A percentile compares a stretch with the other conserved stretches of the same genome.
Conservation (phyloP, 2,888 invertebrate species). For the Drosophila nr. perissopoda region DNA sequence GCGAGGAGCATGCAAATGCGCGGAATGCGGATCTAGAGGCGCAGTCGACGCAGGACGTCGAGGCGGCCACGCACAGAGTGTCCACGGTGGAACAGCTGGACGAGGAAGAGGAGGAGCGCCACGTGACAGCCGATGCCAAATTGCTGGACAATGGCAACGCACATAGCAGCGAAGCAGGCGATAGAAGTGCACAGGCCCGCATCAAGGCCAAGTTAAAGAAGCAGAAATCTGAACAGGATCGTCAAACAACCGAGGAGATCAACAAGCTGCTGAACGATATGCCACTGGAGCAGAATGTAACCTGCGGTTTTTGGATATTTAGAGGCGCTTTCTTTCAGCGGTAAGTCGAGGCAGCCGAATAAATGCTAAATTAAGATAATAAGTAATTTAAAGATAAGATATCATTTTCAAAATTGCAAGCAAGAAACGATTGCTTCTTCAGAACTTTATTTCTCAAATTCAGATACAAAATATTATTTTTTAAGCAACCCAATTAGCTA, state of each 20-base stretch:
- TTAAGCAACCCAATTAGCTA: background rate
- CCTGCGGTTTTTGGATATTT: constrained; percentile 88
- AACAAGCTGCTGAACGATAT: constrained; percentile 86
- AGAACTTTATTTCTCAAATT: background rate
- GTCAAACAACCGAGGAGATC: constrained; percentile 82
- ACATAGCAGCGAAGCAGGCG: constrained; percentile 9
- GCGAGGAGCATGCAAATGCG: constrained; percentile 37
- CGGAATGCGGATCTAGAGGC: constrained; percentile 26
- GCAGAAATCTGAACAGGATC: constrained; percentile 78
- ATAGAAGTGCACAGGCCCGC: constrained; percentile 34
- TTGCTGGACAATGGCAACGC: constrained; percentile 72
- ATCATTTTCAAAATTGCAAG: background rate
- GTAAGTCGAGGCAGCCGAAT: constrained; percentile 81
- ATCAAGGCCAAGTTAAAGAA: constrained; percentile 56
- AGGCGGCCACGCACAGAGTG: constrained; percentile 4
- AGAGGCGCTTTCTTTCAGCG: constrained; percentile 87
- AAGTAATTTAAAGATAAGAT: background rate
- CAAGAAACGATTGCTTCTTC: background rate
- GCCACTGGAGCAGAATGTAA: constrained; percentile 87
- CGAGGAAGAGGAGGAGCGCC: constrained; percentile 48
- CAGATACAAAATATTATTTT: background rate
- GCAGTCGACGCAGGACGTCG: constrained; percentile 36
- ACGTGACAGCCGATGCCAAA: constrained; percentile 62
- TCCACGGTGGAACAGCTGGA: constrained; percentile 19
- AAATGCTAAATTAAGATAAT: background rate